Base-by-base conservation (phyloP, 2,888 invertebrate genomes). In the Cephus nigrinus region DNA sequence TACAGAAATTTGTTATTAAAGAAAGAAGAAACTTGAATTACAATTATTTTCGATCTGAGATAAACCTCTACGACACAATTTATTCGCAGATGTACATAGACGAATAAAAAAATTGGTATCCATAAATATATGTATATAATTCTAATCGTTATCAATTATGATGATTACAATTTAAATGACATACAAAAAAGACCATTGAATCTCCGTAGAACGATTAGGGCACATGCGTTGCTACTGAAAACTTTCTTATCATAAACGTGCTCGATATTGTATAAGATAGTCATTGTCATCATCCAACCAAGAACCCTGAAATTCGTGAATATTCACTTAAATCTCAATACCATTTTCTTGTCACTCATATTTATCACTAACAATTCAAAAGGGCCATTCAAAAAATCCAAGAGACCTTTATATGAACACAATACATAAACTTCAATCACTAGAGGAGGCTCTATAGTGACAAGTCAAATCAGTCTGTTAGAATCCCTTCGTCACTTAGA, bases 41-140 rank as follows among this genome's bases (percentile, higher is more conserved):
- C 55, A 55, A 23, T 55, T 55, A 23, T 55, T 55, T 23, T 9
- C 33, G 33, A 30, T 34, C 9, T 30, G 71, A 33, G 30, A 33
- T 15, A 74, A 33, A 68, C 82, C 81, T 77, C 82, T 86, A 86
- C 78, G 80, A 84, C 85, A 86, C 80, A 82, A 74, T 88, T 87
- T 88, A 88, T 87, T 89, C 82, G 82, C 80, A 74, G 86, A 85
- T 86, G 84, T 88, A 87, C 86, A 87, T 82, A 86, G 82, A 86
- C 84, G 84, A 84, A 80, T 78, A 82, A 82, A 82, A 81, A 83
- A 80, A 84, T 85, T 80, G 82, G 81, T 85, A 85, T 88, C 86
- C 89, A 89, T 90, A 90, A 90, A 90, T 90, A 55, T 23, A 90
- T 84, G 84, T 86, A 84, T 85, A 86, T 85, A 81, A 86, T 85